phyloP scores from a whole-genome alignment of 2,113 vertebrate genomes.

The Hypomesus transpacificus region DNA sequence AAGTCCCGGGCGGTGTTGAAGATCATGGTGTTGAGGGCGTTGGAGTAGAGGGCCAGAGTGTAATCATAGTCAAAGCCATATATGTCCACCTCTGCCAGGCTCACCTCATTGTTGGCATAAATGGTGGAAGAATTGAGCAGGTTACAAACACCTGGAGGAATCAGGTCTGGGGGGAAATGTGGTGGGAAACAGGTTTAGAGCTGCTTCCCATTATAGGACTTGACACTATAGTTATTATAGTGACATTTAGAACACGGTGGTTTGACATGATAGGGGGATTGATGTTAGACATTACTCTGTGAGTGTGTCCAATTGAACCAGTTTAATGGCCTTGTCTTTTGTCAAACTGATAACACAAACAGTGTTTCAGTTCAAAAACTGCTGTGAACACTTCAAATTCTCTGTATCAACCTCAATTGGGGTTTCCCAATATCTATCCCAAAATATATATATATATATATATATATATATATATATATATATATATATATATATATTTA shows the following conservation, averaged over 20 bases:
- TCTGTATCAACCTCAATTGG: no score
- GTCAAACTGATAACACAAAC: no score
- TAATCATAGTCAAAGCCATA: conserved; percentile 81
- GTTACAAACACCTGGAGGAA: conserved; percentile 77
- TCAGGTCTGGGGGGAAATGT: conserved; percentile 66
- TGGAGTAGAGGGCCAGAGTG: conserved; percentile 77
- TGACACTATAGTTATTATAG: no score
- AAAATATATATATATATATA: background rate
- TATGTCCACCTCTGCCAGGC: conserved; percentile 73
- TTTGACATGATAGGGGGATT: no score
- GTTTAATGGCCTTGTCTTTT: no score
- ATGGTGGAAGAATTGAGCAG: conserved; percentile 74
- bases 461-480: background rate
- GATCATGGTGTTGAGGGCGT: conserved; percentile 68
- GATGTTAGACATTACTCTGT: no score
- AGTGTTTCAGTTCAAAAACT: no score
- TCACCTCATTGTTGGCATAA: conserved; percentile 82
- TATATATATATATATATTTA: background rate
- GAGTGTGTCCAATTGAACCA: no score
- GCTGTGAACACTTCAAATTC: no score
- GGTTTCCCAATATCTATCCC: no score
- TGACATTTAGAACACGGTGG: no score
- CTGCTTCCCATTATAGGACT: no score
- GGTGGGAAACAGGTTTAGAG: background rate
- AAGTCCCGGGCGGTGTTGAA: conserved; percentile 68